Base-by-base conservation (phyloP, 2,888 invertebrate species). In the Drosophila koepferae region DNA sequence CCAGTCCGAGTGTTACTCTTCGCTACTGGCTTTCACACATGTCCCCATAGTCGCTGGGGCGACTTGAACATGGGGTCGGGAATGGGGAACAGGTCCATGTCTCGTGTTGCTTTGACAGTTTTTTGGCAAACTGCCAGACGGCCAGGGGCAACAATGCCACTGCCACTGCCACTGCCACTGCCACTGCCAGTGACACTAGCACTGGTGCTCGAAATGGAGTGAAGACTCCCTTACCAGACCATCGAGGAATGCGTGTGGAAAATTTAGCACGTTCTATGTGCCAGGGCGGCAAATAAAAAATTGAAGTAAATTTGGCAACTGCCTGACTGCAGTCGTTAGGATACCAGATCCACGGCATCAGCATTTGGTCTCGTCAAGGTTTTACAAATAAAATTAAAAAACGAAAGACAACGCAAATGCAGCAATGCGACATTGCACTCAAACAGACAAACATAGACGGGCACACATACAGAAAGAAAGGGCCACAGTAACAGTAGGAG, bases 211-310 rank as follows among this genome's bases (percentile, higher is more conserved):
- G 44, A 20, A 61, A 71, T 72, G 69, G 63, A 74, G 70, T 79
- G 74, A 90, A 53, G 56, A 49, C 56, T 16, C 41, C 34, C 36
- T 20, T 31, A 18, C 46, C 66, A 63, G 23, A 41, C 41, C 38
- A 49, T 28, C 28, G 68, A 82, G 80, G 86, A 90, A 90, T 90
- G 89, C 89, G 89, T 89, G 87, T 74, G 80, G 82, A 88, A 85
- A 90, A 90, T 90, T 77, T 85, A 88, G 89, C 89, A 90, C 90
- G 90, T 69, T 80, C 72, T 82, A 90, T 89, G 87, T 84, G 89
- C 84, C 77, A 78, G 34, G 61, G 69, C 69, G 80, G 62, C 80
- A 89, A 85, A 89, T 85, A 90, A 85, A 90, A 85, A 90, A 85
- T 85, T 82, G 74, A 90, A 85, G 83, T 85, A 85, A 85, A 90